These are phyloP conservation scores for Sebastes steindachneri DNA, from an alignment of 2,797 vertebrate genomes.

Conservation along the genomic window DNA sequence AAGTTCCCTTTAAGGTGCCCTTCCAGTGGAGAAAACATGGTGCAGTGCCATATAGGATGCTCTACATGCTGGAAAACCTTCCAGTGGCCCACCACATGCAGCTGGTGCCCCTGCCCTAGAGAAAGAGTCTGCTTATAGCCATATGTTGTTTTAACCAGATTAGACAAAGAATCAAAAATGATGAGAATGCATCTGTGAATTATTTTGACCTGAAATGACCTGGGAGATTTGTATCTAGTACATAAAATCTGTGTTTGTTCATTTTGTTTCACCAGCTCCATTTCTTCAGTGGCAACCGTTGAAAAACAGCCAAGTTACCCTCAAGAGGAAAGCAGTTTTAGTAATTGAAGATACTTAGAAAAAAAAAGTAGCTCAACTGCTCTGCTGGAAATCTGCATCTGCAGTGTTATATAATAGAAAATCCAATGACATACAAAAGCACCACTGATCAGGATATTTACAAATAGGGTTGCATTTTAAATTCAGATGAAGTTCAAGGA, in stretches of 20 bases:
- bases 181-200: not conserved
- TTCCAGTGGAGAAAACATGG: not conserved
- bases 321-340: constrained; percentile 6
- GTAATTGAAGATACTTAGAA: constrained; percentile 20
- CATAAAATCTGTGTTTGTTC: not conserved
- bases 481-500: not conserved
- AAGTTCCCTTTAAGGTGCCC: not conserved
- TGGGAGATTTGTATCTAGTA: not conserved
- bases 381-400: constrained; percentile 8
- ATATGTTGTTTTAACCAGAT: not conserved
- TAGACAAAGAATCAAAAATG: not conserved
- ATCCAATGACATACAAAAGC: not conserved
- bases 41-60: not conserved
- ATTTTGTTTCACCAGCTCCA: not conserved
- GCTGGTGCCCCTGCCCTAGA: not conserved
- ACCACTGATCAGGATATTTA: not conserved
- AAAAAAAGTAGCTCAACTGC: constrained; percentile 9
- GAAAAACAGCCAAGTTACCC: not conserved
- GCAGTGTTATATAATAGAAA: constrained; percentile 12
- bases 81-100: not conserved
- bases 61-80: not conserved
- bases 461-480: not conserved
- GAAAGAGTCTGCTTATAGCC: not conserved
- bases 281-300: not conserved
- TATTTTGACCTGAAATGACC: too few relatives aligned